Conservation (phyloP, 2,888 invertebrate species). For the Xylocampa areola region DNA sequence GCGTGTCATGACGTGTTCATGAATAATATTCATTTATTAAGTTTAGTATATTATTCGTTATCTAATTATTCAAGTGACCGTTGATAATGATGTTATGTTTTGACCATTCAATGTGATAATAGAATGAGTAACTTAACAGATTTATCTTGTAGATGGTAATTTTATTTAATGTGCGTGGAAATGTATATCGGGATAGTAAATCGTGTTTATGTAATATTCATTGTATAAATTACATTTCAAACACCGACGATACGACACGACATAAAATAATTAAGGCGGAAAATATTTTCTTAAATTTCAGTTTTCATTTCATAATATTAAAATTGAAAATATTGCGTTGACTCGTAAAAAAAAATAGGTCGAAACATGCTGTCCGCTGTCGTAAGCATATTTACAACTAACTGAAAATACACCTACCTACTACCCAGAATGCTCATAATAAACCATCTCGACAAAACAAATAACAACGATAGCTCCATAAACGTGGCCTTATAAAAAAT, state of each 20-base stretch:
- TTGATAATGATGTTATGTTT: conserved; percentile 34
- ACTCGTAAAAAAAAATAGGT: too few relatives aligned
- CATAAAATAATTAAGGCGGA: too few relatives aligned
- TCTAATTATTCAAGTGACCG: conserved; percentile 37
- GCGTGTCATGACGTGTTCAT: conserved; percentile 62
- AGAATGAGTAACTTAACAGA: conserved; percentile 1
- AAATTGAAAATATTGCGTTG: too few relatives aligned
- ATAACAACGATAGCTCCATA: conserved; percentile 30
- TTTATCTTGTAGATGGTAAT: background rate
- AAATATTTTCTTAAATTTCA: too few relatives aligned
- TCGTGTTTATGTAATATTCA: too few relatives aligned
- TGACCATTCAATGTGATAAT: conserved; percentile 7
- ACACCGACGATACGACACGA: too few relatives aligned
- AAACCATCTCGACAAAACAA: conserved; percentile 43
- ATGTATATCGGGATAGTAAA: too few relatives aligned
- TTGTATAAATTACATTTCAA: too few relatives aligned
- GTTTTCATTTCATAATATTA: too few relatives aligned
- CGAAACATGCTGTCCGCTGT: too few relatives aligned
- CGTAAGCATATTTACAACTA: conserved; percentile 18
- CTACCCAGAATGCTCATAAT: conserved; percentile 29
- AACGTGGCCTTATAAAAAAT: conserved; percentile 38
- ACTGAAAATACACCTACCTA: conserved; percentile 35
- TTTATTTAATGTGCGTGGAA: conserved; percentile 2
- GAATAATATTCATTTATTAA: conserved; percentile 57
- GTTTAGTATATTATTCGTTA: conserved; percentile 42